Base-by-base conservation (phyloP, 2,888 invertebrate species). In the Acrocera orbiculus region DNA sequence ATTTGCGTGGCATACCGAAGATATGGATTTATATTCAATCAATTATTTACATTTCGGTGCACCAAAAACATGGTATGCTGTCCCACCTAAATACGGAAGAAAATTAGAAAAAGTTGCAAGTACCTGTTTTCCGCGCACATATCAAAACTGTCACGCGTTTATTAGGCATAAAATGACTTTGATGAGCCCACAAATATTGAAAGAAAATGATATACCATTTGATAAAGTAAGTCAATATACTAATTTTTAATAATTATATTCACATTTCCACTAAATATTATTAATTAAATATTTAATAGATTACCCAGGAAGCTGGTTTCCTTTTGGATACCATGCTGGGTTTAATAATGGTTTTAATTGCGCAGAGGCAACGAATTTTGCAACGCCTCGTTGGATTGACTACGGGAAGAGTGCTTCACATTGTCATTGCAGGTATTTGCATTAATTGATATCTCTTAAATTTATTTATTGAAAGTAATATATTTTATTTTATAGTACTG, bases 1-100 rank as follows among this genome's bases (percentile, higher is more conserved):
- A 0, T 99, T 99, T 57, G 92, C 96, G 0, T 99, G 98, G 98
- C 98, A 99, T 53, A 95, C 95, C 0, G 98, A 99, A 60, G 98
- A 99, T 48, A 96, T 98, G 93, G 98, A 99, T 57, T 62, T 99
- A 10, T 98, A 99, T 57, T 92, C 92, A 0, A 99, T 99, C 40
- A 99, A 99, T 55, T 98, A 92, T 56, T 64, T 99, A 8, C 98
- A 99, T 55, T 93, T 87, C 59, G 98, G 98, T 13, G 87, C 85
- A 2, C 95, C 98, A 0, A 98, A 98, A 38, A 58, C 61, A 0
- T 61, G 60, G 60, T 61, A 61, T 36, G 55, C 57, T 8, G 52
- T 61, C 25, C 60, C 60, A 4, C 60, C 61, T 3, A 48, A 51
- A 4, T 49, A 54, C 31, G 60, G 60, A 2, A 46, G 53, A 16